Percentiles rank a stretch among this genome's conserved stretches.
phyloP scores from a whole-genome alignment of 23 tunicate species.

The Ascidia mentula region DNA sequence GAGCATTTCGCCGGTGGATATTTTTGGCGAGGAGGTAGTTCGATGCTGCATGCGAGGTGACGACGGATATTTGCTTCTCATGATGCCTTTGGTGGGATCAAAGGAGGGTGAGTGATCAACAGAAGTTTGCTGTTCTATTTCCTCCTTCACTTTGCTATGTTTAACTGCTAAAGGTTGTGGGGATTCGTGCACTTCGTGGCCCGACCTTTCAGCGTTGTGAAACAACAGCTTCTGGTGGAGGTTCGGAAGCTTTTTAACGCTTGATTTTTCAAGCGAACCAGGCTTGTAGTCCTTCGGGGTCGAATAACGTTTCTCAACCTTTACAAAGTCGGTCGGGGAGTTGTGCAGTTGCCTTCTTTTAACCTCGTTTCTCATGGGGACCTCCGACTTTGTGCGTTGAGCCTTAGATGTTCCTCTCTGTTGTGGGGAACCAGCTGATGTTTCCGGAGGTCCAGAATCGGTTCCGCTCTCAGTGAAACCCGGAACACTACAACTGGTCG shows the following conservation, averaged over 20 bases:
- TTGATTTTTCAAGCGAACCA: background rate
- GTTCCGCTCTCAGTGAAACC: constrained; percentile 42
- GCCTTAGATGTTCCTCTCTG: background rate
- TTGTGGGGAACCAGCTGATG: background rate
- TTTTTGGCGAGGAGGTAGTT: background rate
- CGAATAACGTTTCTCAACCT: constrained; percentile 28
- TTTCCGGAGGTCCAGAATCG: constrained; percentile 12
- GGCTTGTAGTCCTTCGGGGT: background rate
- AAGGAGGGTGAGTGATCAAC: constrained; percentile 20
- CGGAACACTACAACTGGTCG: constrained; percentile 40
- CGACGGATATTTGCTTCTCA: background rate
- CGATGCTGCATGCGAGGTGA: constrained; percentile 8
- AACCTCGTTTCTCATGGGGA: background rate
- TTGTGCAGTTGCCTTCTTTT: background rate
- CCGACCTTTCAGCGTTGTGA: constrained; percentile 4
- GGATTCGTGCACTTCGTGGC: background rate
- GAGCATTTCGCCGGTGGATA: background rate
- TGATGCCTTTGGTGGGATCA: background rate
- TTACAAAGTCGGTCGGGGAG: constrained; percentile 17
- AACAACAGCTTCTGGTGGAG: constrained; percentile 49
- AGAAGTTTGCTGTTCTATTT: background rate
- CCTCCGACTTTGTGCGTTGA: background rate
- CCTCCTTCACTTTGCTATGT: constrained; percentile 3
- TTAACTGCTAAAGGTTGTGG: background rate
- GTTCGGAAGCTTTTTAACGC: constrained; percentile 31